A percentile compares a stretch with the other conserved stretches of the same genome.
These are phyloP conservation scores for Liodrosophila aerea DNA, from an alignment of 2,888 invertebrate genomes.

Conservation along the genomic window DNA sequence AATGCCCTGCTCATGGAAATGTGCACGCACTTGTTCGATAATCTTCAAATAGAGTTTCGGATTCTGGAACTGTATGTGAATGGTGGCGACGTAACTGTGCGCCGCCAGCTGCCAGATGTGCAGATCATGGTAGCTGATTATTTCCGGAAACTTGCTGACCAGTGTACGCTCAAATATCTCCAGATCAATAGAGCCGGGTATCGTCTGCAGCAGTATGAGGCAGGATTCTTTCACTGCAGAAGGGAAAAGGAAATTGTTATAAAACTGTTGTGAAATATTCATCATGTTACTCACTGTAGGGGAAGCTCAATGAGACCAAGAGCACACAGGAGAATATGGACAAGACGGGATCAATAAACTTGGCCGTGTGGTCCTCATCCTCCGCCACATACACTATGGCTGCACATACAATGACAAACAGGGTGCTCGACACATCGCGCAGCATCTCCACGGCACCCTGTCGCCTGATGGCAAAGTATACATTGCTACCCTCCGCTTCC, in stretches of 20 bases:
- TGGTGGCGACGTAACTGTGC: conserved; percentile 91
- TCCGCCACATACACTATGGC: conserved; percentile 85
- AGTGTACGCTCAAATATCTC: conserved; percentile 87
- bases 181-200: conserved; percentile 93
- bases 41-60: conserved; percentile 85
- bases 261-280: background rate
- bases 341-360: conserved; percentile 89
- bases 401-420: conserved; percentile 89
- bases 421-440: conserved; percentile 86
- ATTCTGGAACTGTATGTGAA: conserved; percentile 89
- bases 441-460: conserved; percentile 85
- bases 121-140: conserved; percentile 91
- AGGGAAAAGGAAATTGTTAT: background rate
- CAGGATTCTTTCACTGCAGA: conserved; percentile 93
- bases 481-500: conserved; percentile 55
- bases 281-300: conserved; percentile 91
- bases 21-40: conserved; percentile 86
- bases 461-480: conserved; percentile 81
- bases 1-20: conserved; percentile 91
- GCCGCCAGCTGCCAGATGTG: conserved; percentile 95
- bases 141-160: conserved; percentile 86
- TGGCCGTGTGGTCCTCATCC: conserved; percentile 85
- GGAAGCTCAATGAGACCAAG: conserved; percentile 89
- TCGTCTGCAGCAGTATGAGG: conserved; percentile 94
- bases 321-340: conserved; percentile 89